phyloP scores from a whole-genome alignment of 2,113 vertebrate species.

The Cacatua alba region DNA sequence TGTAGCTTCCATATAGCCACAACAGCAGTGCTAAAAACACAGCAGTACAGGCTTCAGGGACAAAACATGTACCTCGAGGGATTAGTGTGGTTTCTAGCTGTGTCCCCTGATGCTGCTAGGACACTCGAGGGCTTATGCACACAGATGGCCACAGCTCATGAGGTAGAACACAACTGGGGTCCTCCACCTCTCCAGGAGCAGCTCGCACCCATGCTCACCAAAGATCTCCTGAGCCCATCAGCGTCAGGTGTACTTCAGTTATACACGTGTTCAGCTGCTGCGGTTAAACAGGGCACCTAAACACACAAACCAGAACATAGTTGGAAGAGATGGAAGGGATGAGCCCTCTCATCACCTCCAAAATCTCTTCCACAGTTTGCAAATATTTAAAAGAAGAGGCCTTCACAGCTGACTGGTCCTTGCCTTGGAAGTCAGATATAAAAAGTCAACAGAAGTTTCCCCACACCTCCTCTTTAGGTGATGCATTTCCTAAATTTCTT shows the following conservation, averaged over 20 bases:
- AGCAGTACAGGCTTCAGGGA: background rate
- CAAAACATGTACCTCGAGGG: background rate
- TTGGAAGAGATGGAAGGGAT: background rate
- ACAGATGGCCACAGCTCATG: background rate
- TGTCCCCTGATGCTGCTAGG: background rate
- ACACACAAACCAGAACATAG: background rate
- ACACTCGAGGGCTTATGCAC: background rate
- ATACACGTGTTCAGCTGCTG: background rate
- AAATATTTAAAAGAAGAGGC: background rate
- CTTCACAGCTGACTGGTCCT: background rate
- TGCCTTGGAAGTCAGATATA: background rate
- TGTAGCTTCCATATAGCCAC: background rate
- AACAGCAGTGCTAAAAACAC: background rate
- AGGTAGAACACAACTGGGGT: background rate
- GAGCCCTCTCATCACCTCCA: background rate
- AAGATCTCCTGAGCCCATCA: background rate
- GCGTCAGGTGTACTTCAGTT: background rate
- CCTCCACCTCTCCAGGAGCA: background rate
- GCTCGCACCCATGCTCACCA: accelerated
- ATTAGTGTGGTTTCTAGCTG: background rate
- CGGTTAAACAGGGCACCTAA: background rate
- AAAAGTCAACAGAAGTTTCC: background rate
- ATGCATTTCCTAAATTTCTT: constrained; percentile 27
- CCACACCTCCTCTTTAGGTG: background rate
- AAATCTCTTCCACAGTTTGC: background rate